Evolutionary conservation across 2,888 invertebrate species (phyloP), one percentile per base, ranked within the genome.

Genomic region (Epirrhoe tristata): DNA sequence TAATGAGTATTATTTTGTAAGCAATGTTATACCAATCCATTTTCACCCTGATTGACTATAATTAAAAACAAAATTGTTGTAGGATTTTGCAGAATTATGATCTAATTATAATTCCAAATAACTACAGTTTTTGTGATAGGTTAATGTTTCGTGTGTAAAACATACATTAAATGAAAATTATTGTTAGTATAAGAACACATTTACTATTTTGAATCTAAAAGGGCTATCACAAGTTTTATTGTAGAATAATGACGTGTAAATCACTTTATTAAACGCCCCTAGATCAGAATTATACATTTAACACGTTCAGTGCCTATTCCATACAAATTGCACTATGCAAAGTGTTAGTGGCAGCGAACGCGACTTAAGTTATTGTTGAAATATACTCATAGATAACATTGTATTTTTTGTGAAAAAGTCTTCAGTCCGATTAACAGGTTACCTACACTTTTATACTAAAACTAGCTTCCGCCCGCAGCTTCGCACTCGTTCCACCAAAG

Each of bases 161-260:
- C 3, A 24, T 24, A 3, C 1, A 7, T 39, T 39, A 32, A 32
- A 53, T 10, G 16, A 51, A 50, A 16, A 50, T 50, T 6, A 50
- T 50, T 31, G 7, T 12, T 10, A 55, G 16, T 39, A 36, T 36
- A n/a, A n/a, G 10, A 36, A 39, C 39, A 55, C 5, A 39, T 55
- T 55, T 0, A 8, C 4, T 5, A 55, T 36, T 56, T 56, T 6
- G 36, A 1, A 54, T 54, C 32, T 54, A 54, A 54, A 14, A 16
- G 24, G 32, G 24, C 17, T 50, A 64, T 64, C 58, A 59, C 56
- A 60, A 60, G 14, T 32, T 46, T 31, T 17, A 34, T 5, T 24
- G 14, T 32, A 48, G 31, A 60, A 66, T n/a, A n/a, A n/a, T 60
- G 59, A 60, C 56, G 60, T 34, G 46, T 56, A 60, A 57, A 16